Conservation (phyloP, 1,140 invertebrate species). For the Cylas formicarius region DNA sequence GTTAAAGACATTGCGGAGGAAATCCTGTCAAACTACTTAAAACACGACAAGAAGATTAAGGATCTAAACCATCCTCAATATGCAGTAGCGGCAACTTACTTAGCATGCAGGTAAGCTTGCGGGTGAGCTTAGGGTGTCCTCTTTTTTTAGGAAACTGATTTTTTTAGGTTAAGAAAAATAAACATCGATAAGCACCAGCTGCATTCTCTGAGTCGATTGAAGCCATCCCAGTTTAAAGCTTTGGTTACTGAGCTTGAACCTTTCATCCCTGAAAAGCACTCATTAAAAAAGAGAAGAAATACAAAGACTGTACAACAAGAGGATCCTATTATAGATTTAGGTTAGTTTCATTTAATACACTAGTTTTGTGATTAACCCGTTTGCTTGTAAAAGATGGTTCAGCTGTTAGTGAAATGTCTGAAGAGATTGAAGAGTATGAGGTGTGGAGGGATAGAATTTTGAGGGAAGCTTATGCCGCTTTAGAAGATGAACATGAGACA, state of each 20-base stretch:
- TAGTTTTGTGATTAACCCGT: too few species aligned
- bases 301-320: too few species aligned
- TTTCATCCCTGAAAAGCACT: too few species aligned
- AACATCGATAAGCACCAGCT: constrained; percentile 40
- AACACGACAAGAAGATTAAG: constrained; percentile 28
- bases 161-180: constrained; percentile 33
- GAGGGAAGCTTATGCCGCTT: constrained; percentile 18
- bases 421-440: constrained; percentile 27
- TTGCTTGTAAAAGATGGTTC: too few species aligned
- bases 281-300: too few species aligned
- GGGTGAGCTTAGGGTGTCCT: not conserved
- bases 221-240: constrained; percentile 40
- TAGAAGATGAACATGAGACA: constrained; percentile 2
- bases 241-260: constrained; percentile 40
- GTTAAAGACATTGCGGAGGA: constrained; percentile 38
- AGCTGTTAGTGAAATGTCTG: too few species aligned
- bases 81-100: constrained; percentile 41
- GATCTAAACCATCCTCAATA: constrained; percentile 44
- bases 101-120: constrained; percentile 38
- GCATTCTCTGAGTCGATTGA: constrained; percentile 40
- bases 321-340: too few species aligned
- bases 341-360: too few species aligned
- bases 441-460: constrained; percentile 30
- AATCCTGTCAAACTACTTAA: constrained; percentile 36
- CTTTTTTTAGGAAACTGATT: constrained; percentile 7